These are phyloP conservation scores for Cololabis saira DNA, from an alignment of 2,113 vertebrate genomes.

Conservation along the genomic window DNA sequence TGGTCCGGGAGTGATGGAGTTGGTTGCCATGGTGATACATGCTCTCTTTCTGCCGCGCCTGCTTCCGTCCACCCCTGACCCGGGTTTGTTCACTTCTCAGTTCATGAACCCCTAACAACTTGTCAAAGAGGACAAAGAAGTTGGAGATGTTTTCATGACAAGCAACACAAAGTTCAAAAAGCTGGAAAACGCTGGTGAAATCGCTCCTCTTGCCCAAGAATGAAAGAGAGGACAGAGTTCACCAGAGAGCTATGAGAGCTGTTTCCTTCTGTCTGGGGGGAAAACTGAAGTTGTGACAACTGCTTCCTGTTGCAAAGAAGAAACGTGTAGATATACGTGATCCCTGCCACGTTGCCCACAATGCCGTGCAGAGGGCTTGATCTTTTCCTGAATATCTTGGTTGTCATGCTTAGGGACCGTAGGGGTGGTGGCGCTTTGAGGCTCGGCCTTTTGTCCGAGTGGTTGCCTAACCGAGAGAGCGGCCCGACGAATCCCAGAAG, in stretches of 20 bases:
- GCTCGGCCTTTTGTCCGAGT: conserved; percentile 16
- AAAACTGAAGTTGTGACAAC: conserved; percentile 24
- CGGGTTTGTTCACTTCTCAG: not conserved
- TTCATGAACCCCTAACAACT: not conserved
- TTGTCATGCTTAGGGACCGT: conserved; percentile 7
- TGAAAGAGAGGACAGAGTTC: conserved; percentile 32
- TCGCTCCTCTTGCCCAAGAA: conserved; percentile 45
- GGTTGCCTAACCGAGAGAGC: conserved; percentile 51
- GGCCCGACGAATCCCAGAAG: conserved; percentile 67
- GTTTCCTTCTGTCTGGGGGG: conserved; percentile 14
- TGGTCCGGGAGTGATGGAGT: too few species aligned
- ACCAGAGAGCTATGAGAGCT: conserved; percentile 2
- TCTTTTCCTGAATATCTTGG: conserved; percentile 9
- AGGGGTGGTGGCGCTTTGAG: not conserved
- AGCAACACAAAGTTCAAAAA: conserved; percentile 23
- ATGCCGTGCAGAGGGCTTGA: not conserved
- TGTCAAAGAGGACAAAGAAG: too few species aligned
- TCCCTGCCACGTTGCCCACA: not conserved
- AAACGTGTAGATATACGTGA: not conserved
- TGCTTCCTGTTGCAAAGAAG: conserved; percentile 16
- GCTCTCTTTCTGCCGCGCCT: too few species aligned
- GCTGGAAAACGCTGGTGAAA: conserved; percentile 27
- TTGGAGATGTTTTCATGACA: too few species aligned
- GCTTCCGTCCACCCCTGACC: too few species aligned
- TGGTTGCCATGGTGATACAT: too few species aligned